phyloP scores from a whole-genome alignment of 2,113 vertebrate species.

The Xenus cinereus region DNA sequence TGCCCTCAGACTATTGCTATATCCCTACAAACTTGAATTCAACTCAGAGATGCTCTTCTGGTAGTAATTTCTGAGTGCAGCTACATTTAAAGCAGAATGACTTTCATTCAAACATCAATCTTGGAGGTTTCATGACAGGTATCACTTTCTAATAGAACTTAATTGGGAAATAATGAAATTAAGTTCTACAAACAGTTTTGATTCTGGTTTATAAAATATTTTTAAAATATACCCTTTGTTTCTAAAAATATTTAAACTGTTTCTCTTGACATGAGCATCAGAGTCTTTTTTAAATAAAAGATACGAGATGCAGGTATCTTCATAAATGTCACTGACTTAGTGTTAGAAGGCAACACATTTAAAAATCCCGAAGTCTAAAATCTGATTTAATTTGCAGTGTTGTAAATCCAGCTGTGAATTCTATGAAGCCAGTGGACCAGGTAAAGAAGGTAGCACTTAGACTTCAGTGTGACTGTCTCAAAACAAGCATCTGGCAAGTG shows the following conservation, averaged over 20 bases:
- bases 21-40: not conserved
- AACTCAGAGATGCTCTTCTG: not conserved
- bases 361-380: not conserved
- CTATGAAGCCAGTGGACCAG: not conserved
- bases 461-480: not conserved
- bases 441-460: not conserved
- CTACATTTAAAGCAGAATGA: constrained; percentile 7
- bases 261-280: not conserved
- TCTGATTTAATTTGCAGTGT: not conserved
- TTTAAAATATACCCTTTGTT: not conserved
- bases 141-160: not conserved
- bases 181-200: not conserved
- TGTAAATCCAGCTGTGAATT: not conserved
- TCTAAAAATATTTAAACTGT: not conserved
- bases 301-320: not conserved
- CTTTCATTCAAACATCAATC: constrained; percentile 6
- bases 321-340: not conserved
- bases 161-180: not conserved
- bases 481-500: not conserved
- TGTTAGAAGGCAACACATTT: not conserved
- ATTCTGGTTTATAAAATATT: not conserved
- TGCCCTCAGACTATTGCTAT: not conserved
- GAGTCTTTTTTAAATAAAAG: not conserved
- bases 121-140: not conserved
- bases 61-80: not conserved